These are phyloP conservation scores for Trichopria drosophilae DNA, from an alignment of 2,888 invertebrate species.

Conservation along the genomic window DNA sequence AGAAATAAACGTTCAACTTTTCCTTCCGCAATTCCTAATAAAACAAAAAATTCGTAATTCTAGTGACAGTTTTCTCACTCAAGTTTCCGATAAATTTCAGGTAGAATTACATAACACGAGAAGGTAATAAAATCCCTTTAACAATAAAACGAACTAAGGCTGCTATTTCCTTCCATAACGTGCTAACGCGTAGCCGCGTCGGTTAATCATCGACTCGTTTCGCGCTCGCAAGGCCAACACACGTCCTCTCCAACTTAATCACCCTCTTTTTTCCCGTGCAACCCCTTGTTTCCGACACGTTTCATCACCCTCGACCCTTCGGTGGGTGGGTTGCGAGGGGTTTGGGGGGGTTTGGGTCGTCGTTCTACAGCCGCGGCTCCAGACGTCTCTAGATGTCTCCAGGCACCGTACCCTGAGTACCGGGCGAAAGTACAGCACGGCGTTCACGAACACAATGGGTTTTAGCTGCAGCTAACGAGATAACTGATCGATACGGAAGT, in stretches of 20 bases:
- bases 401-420: slow-evolving; percentile 18
- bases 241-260: slow-evolving; percentile 52
- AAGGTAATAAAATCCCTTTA: too few relatives aligned
- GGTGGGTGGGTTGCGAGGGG: slow-evolving; percentile 7
- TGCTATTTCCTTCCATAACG: too few relatives aligned
- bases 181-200: too few relatives aligned
- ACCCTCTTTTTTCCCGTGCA: slow-evolving; percentile 45
- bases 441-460: slow-evolving; percentile 17
- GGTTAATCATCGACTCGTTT: slow-evolving; percentile 57
- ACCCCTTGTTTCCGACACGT: slow-evolving; percentile 52
- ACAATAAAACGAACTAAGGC: too few relatives aligned
- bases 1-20: too few relatives aligned
- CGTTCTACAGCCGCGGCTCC: slow-evolving; percentile 1
- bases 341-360: not conserved
- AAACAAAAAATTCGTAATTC: too few relatives aligned
- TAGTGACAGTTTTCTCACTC: too few relatives aligned
- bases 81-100: too few relatives aligned
- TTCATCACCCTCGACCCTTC: slow-evolving; percentile 44
- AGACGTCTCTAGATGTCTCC: slow-evolving; percentile 31
- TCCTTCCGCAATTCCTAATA: too few relatives aligned
- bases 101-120: too few relatives aligned
- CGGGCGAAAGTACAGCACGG: slow-evolving; percentile 2
- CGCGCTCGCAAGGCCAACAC: slow-evolving; percentile 35
- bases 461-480: slow-evolving; percentile 25
- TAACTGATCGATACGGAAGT: slow-evolving; percentile 25